phyloP scores from a whole-genome alignment of 2,797 vertebrate species.

The Otolemur crassicaudatus region DNA sequence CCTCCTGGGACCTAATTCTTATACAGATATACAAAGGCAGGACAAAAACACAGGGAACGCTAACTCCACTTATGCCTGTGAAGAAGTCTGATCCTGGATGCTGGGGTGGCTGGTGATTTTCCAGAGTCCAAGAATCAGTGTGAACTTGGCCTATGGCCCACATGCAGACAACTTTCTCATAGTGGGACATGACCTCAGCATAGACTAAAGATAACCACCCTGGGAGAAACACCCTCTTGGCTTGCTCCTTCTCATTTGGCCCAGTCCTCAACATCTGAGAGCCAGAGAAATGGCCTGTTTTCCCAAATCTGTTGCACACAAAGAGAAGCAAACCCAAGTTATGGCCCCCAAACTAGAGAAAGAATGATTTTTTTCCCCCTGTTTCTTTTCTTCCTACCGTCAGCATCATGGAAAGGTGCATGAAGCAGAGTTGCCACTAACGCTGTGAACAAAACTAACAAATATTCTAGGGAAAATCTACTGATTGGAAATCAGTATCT shows the following conservation, averaged over 20 bases:
- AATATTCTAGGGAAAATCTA: not conserved
- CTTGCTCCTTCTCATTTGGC: slow-evolving; percentile 73
- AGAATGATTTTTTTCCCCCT: not conserved
- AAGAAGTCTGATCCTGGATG: slow-evolving; percentile 27
- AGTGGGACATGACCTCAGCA: slow-evolving; percentile 63
- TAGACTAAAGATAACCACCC: slow-evolving; percentile 67
- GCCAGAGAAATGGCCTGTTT: slow-evolving; percentile 25
- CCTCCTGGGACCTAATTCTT: not conserved
- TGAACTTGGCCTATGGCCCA: slow-evolving; percentile 67
- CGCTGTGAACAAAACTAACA: not conserved
- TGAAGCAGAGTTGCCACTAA: not conserved
- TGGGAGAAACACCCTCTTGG: slow-evolving; percentile 68
- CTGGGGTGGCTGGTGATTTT: slow-evolving; percentile 36
- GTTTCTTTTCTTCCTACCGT: slow-evolving; percentile 13
- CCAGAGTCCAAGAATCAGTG: slow-evolving; percentile 61
- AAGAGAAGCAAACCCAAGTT: slow-evolving; percentile 41
- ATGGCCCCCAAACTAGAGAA: not conserved
- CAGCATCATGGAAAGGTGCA: not conserved
- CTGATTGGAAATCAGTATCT: not conserved
- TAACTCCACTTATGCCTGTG: not conserved
- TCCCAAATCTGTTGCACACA: slow-evolving; percentile 29
- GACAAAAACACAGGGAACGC: slow-evolving; percentile 7
- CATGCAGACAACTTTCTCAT: not conserved
- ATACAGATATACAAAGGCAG: not conserved
- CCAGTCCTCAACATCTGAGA: slow-evolving; percentile 68